Evolutionary conservation across 2,113 vertebrate species (phyloP), one percentile per base, ranked within the genome.

Genomic region (Halichoerus grypus): DNA sequence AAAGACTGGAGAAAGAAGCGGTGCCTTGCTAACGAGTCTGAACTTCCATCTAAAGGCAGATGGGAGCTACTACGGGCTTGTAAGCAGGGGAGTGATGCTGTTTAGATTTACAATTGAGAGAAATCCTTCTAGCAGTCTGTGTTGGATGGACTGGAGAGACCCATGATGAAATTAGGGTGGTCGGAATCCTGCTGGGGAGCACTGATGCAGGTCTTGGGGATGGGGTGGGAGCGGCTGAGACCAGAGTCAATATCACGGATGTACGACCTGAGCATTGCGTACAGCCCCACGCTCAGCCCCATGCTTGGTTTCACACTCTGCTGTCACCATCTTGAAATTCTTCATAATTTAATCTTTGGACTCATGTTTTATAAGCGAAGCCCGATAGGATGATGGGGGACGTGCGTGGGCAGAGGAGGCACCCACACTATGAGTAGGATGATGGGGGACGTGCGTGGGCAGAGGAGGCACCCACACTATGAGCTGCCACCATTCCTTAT

Each of bases 241-340:
- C 39, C 6, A 49, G 22, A 53, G 53, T 8, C 21, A 16, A 7
- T 33, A 18, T 33, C 85, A 8, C 4, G 10, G 39, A 28, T 11
- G 3, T 49, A 13, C 0, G 0, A 24, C 33, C 72, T 0, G 12
- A 8, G 26, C 12, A 22, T 3, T n/a, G 28, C 31, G 2, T 49
- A 10, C n/a, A 7, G 18, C 63, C 36, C 24, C 36, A 10, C 4
- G 36, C 55, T 12, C 67, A 57, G 31, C 24, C 13, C 39, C 2
- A 1, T 7, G 4, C 61, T 55, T n/a, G 33, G 12, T 7, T 91
- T 69, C 69, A 36, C 0, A 2, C 6, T 81, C 84, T 22, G 19
- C 8, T 33, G 3, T 14, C 9, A 24, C 13, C 46, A 10, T 24
- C 59, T 21, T n/a, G 31, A 82, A 55, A 90, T 15, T 46, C 79